These are phyloP conservation scores for Drosophila ananassae DNA, from an alignment of 1,140 invertebrate genomes.

Conservation along the genomic window DNA sequence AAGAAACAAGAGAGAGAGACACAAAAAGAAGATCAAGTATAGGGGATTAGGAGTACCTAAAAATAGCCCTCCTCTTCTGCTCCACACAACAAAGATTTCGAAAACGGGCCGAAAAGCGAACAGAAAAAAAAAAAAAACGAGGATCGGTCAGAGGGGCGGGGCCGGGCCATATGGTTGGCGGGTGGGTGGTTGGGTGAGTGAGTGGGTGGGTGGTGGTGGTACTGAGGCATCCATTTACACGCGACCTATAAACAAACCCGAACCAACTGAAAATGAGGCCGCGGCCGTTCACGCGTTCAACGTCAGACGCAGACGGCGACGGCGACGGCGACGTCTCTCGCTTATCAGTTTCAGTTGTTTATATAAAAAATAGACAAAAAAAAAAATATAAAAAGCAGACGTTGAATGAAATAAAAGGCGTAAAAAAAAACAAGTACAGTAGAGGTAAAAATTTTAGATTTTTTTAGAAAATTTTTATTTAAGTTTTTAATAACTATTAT, in stretches of 20 bases:
- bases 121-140: conserved; percentile 11
- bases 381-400: conserved; percentile 4
- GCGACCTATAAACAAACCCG: conserved; percentile 73
- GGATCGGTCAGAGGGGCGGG: conserved; percentile 13
- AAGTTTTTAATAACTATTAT: too few relatives aligned
- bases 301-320: conserved; percentile 19
- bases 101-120: conserved; percentile 26
- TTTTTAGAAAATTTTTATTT: too few relatives aligned
- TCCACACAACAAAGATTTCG: conserved; percentile 39
- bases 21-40: conserved; percentile 55
- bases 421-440: background rate
- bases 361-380: conserved; percentile 36
- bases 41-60: conserved; percentile 53
- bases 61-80: conserved; percentile 37
- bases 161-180: background rate
- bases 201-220: conserved; percentile 2
- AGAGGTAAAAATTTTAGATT: background rate
- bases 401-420: conserved; percentile 29
- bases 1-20: conserved; percentile 19
- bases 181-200: conserved; percentile 1
- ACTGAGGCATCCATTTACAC: conserved; percentile 55
- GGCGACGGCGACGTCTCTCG: conserved; percentile 21
- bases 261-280: conserved; percentile 57
- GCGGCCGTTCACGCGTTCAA: conserved; percentile 62
- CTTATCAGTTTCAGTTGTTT: conserved; percentile 60